Evolutionary conservation across 2,113 vertebrate species (phyloP).

Genomic region (Vicugna pacos): DNA sequence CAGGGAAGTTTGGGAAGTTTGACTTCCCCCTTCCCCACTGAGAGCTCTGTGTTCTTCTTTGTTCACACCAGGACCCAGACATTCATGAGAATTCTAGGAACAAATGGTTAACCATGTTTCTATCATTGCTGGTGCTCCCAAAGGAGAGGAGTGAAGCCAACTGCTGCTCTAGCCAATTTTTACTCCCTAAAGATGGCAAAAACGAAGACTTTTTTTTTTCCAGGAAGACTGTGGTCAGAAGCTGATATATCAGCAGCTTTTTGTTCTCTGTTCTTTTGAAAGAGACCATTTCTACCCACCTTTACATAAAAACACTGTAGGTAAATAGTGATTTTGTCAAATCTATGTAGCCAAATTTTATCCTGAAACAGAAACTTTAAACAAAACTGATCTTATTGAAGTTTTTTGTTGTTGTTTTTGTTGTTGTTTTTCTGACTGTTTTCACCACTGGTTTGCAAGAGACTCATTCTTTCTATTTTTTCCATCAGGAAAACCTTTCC

Average conservation of each 20-base stretch:
- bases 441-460: not conserved
- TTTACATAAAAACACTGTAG: not conserved
- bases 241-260: not conserved
- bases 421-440: not conserved
- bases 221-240: not conserved
- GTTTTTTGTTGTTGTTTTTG: not conserved
- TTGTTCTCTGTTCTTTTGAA: not conserved
- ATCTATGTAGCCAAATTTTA: not conserved
- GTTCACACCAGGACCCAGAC: not conserved
- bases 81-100: not conserved
- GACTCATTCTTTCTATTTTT: constrained; percentile 1
- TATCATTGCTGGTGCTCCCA: not conserved
- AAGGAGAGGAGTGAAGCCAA: not conserved
- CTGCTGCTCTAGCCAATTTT: not conserved
- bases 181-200: not conserved
- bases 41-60: not conserved
- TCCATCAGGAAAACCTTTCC: not conserved
- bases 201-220: not conserved
- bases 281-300: not conserved
- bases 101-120: not conserved
- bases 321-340: not conserved
- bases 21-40: not conserved
- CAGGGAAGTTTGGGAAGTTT: not conserved
- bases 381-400: not conserved
- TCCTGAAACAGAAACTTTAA: not conserved